Conservation (phyloP, 2,113 vertebrate species). For the Alexandromys fortis region DNA sequence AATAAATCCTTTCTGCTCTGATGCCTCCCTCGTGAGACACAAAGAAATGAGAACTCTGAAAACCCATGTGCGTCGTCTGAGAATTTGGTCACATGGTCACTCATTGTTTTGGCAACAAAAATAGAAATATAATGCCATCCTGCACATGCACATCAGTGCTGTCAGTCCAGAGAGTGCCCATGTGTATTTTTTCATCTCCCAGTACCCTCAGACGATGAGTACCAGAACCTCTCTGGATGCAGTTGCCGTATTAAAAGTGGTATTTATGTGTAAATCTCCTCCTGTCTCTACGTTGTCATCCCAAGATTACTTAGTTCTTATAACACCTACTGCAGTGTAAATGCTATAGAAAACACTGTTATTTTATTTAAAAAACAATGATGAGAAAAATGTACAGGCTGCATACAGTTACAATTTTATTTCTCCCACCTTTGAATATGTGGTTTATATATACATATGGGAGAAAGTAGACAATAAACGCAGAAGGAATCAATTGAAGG, state of each 20-base stretch:
- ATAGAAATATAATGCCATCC: not conserved
- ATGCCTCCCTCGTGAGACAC: not conserved
- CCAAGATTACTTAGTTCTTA: not conserved
- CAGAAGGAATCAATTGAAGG: not conserved
- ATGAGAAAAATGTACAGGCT: not conserved
- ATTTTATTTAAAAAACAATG: not conserved
- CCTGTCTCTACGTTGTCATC: too few species aligned
- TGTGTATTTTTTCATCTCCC: not conserved
- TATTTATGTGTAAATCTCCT: not conserved
- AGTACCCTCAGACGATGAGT: not conserved
- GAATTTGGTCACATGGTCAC: not conserved
- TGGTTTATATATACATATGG: too few species aligned
- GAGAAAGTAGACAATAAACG: not conserved
- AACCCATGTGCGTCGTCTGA: not conserved
- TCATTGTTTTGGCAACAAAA: not conserved
- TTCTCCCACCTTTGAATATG: not conserved
- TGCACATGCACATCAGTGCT: too few species aligned
- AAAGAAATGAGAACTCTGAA: not conserved
- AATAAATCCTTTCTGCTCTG: too few species aligned
- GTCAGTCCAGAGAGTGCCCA: not conserved
- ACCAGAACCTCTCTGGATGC: not conserved
- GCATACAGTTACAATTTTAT: not conserved
- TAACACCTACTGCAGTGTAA: too few species aligned
- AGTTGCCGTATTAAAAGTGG: not conserved
- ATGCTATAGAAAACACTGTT: not conserved